These are phyloP conservation scores for Spialia ferax DNA, from an alignment of 2,888 invertebrate genomes.

Conservation along the genomic window DNA sequence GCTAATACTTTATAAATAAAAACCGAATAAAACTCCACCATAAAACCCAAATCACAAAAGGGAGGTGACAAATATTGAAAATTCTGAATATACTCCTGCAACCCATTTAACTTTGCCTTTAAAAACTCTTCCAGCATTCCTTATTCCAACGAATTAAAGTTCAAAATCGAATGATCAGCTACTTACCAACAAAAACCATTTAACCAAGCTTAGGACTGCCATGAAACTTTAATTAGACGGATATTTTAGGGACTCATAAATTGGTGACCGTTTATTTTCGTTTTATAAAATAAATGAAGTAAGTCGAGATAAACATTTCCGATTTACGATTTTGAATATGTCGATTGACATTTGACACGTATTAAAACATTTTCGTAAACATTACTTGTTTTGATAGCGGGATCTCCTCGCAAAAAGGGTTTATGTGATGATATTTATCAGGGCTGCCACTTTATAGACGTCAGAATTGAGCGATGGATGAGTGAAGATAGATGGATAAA, in stretches of 20 bases:
- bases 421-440: not conserved
- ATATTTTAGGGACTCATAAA: constrained; percentile 31
- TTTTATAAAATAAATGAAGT: constrained; percentile 15
- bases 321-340: constrained; percentile 1
- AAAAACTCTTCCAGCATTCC: too few species aligned
- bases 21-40: constrained; percentile 18
- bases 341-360: constrained; percentile 13
- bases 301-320: not conserved
- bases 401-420: not conserved
- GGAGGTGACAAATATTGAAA: constrained; percentile 28
- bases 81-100: constrained; percentile 16
- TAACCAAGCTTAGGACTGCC: constrained; percentile 22
- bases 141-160: not conserved
- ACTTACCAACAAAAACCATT: not conserved
- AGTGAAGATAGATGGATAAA: not conserved
- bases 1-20: constrained; percentile 24
- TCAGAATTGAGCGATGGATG: not conserved
- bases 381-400: not conserved
- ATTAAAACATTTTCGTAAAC: not conserved
- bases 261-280: constrained; percentile 20
- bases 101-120: not conserved
- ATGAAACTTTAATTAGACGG: constrained; percentile 27
- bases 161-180: not conserved
- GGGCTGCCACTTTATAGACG: not conserved
- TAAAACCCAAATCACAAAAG: constrained; percentile 25